Percentiles rank a stretch among this genome's conserved stretches.
These are phyloP conservation scores for Rhyzopertha dominica DNA, from an alignment of 1,140 invertebrate genomes.

Conservation along the genomic window DNA sequence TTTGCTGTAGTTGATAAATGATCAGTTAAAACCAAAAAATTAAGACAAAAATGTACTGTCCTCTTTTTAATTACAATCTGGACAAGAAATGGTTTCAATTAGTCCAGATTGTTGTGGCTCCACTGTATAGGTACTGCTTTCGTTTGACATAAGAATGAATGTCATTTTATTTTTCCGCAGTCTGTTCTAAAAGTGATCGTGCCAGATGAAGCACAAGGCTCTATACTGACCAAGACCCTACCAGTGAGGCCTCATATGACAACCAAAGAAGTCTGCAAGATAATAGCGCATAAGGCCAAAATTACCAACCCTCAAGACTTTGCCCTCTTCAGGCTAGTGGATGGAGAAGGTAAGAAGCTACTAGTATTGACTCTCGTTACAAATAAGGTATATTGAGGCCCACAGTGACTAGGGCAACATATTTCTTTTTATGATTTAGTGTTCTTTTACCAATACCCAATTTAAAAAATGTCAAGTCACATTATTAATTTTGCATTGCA, in stretches of 20 bases:
- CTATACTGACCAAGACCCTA: slow-evolving; percentile 83
- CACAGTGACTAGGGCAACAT: background rate
- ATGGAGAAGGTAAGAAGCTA: slow-evolving; percentile 84
- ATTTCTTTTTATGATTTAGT: slow-evolving; percentile 2
- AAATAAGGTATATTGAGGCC: too few species aligned
- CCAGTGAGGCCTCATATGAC: slow-evolving; percentile 89
- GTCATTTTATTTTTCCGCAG: slow-evolving; percentile 40
- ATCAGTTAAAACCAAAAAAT: too few species aligned
- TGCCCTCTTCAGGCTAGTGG: slow-evolving; percentile 84
- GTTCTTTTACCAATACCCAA: background rate
- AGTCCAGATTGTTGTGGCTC: background rate
- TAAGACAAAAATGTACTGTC: too few species aligned
- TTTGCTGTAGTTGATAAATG: too few species aligned
- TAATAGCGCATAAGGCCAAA: slow-evolving; percentile 86
- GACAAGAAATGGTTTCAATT: too few species aligned
- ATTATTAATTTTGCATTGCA: slow-evolving; percentile 50
- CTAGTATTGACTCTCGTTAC: too few species aligned
- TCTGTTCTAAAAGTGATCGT: slow-evolving; percentile 84
- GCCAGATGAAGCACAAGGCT: slow-evolving; percentile 87
- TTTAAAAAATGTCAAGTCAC: slow-evolving; percentile 7
- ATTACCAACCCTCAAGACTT: slow-evolving; percentile 96
- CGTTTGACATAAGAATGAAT: background rate
- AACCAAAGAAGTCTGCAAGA: slow-evolving; percentile 84
- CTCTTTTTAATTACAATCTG: too few species aligned
- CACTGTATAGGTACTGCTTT: background rate